Percentiles rank a stretch among this genome's conserved stretches.
These are phyloP conservation scores for Hirtodrosophila trivittata DNA, from an alignment of 2,888 invertebrate species.

Conservation along the genomic window DNA sequence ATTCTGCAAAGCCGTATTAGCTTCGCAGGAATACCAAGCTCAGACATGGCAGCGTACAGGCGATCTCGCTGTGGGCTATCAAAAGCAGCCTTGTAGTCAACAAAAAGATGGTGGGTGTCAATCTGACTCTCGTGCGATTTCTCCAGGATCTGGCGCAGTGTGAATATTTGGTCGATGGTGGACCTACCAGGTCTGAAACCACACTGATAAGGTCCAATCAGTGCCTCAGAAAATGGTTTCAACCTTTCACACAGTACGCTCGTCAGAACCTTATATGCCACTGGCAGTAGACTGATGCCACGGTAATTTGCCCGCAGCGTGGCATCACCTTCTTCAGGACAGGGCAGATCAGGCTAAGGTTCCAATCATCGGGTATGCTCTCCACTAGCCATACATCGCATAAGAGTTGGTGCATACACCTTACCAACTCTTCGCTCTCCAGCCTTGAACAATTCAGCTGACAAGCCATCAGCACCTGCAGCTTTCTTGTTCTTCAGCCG, in stretches of 20 bases:
- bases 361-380: constrained; percentile 1
- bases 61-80: constrained; percentile 20
- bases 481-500: neutral
- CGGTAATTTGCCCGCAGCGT: neutral
- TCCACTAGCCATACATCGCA: neutral
- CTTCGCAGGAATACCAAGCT: constrained; percentile 31
- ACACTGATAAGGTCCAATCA: too few relatives aligned
- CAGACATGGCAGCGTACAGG: constrained; percentile 28
- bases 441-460: constrained; percentile 4
- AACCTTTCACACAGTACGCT: too few relatives aligned
- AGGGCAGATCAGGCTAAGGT: neutral
- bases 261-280: too few relatives aligned
- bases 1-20: too few relatives aligned
- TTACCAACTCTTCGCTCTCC: constrained; percentile 5
- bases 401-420: constrained; percentile 1
- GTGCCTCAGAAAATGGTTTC: too few relatives aligned
- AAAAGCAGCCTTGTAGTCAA: too few relatives aligned
- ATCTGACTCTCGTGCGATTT: neutral
- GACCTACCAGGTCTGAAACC: too few relatives aligned
- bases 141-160: constrained; percentile 4
- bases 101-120: constrained; percentile 20
- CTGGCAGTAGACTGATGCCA: too few relatives aligned
- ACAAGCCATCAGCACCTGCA: neutral
- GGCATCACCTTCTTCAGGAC: neutral
- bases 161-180: too few relatives aligned